These are phyloP conservation scores for Apostichopus parvimensis DNA, from an alignment of 35 echinoderm and acorn worm species.

Conservation along the genomic window DNA sequence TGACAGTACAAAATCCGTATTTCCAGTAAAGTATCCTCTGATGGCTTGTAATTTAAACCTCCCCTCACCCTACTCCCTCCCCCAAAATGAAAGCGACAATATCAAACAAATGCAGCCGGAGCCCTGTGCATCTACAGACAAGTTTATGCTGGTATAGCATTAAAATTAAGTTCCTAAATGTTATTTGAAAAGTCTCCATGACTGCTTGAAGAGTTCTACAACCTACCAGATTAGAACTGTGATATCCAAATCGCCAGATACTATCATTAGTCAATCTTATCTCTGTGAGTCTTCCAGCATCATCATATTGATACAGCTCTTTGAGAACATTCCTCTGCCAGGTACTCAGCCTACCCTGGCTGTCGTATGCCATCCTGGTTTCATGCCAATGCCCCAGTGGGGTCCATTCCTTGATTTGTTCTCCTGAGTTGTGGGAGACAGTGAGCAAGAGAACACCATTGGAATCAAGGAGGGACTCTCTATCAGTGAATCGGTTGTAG, in stretches of 20 bases:
- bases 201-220: not conserved
- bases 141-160: no score
- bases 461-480: constrained; percentile 57
- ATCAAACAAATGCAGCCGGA: no score
- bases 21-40: no score
- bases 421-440: constrained; percentile 63
- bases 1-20: no score
- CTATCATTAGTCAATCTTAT: constrained; percentile 55
- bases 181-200: no score
- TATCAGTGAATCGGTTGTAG: constrained; percentile 76
- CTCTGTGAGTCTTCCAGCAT: constrained; percentile 50
- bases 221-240: constrained; percentile 61
- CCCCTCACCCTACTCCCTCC: no score
- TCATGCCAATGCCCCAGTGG: constrained; percentile 45
- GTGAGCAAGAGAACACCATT: constrained; percentile 60
- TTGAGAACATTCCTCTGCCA: constrained; percentile 83
- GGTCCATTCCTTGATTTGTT: constrained; percentile 64
- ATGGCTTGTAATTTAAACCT: no score
- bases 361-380: constrained; percentile 78
- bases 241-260: constrained; percentile 74
- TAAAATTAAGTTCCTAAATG: no score
- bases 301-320: constrained; percentile 77
- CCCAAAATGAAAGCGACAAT: no score
- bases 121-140: no score
- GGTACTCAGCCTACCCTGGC: constrained; percentile 62